Percentiles rank a stretch among this genome's conserved stretches.
These are phyloP conservation scores for Parnassius mnemosyne DNA, from an alignment of 2,888 invertebrate genomes.

Conservation along the genomic window DNA sequence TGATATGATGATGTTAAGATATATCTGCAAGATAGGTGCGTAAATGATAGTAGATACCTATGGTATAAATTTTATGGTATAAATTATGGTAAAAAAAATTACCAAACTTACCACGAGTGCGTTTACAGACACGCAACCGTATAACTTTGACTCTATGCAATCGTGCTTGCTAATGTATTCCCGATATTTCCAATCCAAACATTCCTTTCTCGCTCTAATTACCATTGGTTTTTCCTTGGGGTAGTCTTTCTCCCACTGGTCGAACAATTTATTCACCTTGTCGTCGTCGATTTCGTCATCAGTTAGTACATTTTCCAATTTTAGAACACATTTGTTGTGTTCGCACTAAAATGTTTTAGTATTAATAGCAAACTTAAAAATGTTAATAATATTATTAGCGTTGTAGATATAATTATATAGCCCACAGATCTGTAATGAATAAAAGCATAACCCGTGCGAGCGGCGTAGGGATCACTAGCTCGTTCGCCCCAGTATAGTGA, in stretches of 20 bases:
- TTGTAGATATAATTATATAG: too few relatives aligned
- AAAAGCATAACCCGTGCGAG: too few relatives aligned
- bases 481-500: too few relatives aligned
- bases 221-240: slow-evolving; percentile 30
- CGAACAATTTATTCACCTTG: slow-evolving; percentile 29
- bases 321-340: slow-evolving; percentile 35
- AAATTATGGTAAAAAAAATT: too few relatives aligned
- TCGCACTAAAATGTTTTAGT: slow-evolving; percentile 33
- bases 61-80: too few relatives aligned
- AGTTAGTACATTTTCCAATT: slow-evolving; percentile 33
- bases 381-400: too few relatives aligned
- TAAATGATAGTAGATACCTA: too few relatives aligned
- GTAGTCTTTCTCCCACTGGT: slow-evolving; percentile 28
- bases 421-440: too few relatives aligned
- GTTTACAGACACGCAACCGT: slow-evolving; percentile 35
- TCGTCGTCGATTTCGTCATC: slow-evolving; percentile 35
- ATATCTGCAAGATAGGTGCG: too few relatives aligned
- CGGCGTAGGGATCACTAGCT: too few relatives aligned
- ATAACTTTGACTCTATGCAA: slow-evolving; percentile 36
- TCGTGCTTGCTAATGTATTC: slow-evolving; percentile 33
- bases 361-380: too few relatives aligned
- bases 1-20: too few relatives aligned
- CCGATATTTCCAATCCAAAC: slow-evolving; percentile 36
- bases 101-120: slow-evolving; percentile 34
- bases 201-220: slow-evolving; percentile 31